Base-by-base conservation (phyloP, 2,113 vertebrate genomes). In the Cynoglossus semilaevis region DNA sequence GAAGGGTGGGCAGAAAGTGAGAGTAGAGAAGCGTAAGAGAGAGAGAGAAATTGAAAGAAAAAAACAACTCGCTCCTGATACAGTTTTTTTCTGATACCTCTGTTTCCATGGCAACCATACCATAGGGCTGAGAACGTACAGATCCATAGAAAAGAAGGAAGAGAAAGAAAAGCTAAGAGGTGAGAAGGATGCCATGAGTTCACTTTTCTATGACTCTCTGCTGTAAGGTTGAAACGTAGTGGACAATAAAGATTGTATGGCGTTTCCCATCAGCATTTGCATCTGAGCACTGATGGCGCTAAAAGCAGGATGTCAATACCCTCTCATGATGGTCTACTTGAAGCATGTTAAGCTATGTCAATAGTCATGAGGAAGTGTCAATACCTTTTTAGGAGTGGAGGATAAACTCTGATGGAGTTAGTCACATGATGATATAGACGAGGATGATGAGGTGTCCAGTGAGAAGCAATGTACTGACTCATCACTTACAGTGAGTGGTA, bases 281-380 rank as follows among this genome's bases (percentile, higher is more conserved):
- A 63, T 76, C 74, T 84, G 74, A n/a, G 59, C 86, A 76, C 92
- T 89, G 82, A 85, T 77, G 72, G 57, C 58, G 72, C 79, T 67
- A 58, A 87, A 92, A 92, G 83, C 76, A 77, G 82, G 74, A 83
- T 89, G 86, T 80, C 87, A 80, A 82, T 91, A 89, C 79, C 76
- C 78, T 85, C 83, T 92, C 77, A 85, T 78, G 87, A 87, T 72
- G 63, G 81, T 83, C 56, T 76, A 54, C 87, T 86, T 88, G 84
- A 90, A 70, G 77, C 88, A 85, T 90, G 85, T 90, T 89, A 89
- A 89, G 84, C 86, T 71, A 65, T 91, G 91, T 92, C 91, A 89
- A 92, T 94, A 90, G 73, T 84, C 87, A 88, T 91, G 90, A 91
- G 76, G 59, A 63, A 54, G 61, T 90, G 88, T 88, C 91, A 80